phyloP scores from a whole-genome alignment of 2,797 vertebrate species.

The Ptychobarbus kaznakovi region DNA sequence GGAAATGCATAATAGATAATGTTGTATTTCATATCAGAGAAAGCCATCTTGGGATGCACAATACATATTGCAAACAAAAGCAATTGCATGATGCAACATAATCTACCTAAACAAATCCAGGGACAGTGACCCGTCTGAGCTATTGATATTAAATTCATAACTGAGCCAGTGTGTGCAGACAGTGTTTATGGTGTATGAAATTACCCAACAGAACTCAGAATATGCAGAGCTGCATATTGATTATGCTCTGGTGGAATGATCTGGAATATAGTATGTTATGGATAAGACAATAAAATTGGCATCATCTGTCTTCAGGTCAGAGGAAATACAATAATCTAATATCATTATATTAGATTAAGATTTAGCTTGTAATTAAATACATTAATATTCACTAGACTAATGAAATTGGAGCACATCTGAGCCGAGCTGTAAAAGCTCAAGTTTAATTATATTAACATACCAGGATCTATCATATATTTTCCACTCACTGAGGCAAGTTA shows the following conservation, averaged over 20 bases:
- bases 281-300: background rate
- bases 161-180: background rate
- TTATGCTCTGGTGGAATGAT: background rate
- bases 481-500: background rate
- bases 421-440: background rate
- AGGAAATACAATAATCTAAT: constrained; percentile 9
- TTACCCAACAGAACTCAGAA: background rate
- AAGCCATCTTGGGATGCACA: constrained; percentile 7
- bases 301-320: background rate
- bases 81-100: background rate
- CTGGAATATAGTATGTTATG: background rate
- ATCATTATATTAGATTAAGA: constrained; percentile 12
- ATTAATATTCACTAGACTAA: constrained; percentile 7
- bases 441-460: constrained; percentile 24
- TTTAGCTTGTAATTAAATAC: background rate
- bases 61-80: background rate
- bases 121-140: background rate
- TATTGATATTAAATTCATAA: constrained; percentile 9
- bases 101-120: constrained; percentile 33
- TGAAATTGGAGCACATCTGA: background rate
- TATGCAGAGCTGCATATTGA: background rate
- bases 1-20: constrained; percentile 26
- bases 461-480: background rate
- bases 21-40: constrained; percentile 11
- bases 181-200: constrained; percentile 35